Evolutionary conservation across 1,140 invertebrate genomes (phyloP).

Genomic region (Armadillidium nasatum): DNA sequence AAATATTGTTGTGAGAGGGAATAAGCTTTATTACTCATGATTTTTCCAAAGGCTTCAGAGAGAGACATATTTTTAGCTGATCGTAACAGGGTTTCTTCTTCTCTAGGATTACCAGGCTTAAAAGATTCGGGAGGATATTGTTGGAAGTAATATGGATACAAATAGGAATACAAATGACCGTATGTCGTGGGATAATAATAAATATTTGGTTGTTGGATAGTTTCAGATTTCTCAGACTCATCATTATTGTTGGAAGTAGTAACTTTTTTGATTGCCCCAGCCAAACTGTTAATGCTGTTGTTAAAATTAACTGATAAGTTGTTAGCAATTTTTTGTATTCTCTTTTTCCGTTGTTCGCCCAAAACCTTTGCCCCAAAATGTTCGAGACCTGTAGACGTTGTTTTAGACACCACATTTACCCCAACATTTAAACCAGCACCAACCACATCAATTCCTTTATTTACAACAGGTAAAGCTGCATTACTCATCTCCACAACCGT

Average conservation of each 20-base stretch:
- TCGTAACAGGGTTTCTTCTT: too few species aligned
- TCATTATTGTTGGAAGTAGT: constrained; percentile 24
- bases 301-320: constrained; percentile 30
- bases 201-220: not conserved
- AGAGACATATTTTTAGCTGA: not conserved
- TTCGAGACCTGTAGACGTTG: constrained; percentile 32
- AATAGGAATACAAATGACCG: not conserved
- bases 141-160: not conserved
- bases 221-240: not conserved
- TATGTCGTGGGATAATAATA: not conserved
- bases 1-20: constrained; percentile 74
- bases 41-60: constrained; percentile 6
- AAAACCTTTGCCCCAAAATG: constrained; percentile 22
- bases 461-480: constrained; percentile 34
- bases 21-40: constrained; percentile 58
- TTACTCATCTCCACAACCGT: constrained; percentile 27
- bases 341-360: constrained; percentile 30
- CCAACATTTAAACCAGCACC: constrained; percentile 25
- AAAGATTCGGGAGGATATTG: constrained; percentile 11
- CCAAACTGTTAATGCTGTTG: constrained; percentile 29
- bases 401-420: constrained; percentile 27
- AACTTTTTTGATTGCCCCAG: constrained; percentile 29
- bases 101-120: not conserved
- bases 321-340: constrained; percentile 32
- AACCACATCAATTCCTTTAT: constrained; percentile 34